A percentile compares a stretch with the other conserved stretches of the same genome.
Evolutionary conservation across 1,140 invertebrate genomes (phyloP).

Genomic region (Andricus grossulariae): DNA sequence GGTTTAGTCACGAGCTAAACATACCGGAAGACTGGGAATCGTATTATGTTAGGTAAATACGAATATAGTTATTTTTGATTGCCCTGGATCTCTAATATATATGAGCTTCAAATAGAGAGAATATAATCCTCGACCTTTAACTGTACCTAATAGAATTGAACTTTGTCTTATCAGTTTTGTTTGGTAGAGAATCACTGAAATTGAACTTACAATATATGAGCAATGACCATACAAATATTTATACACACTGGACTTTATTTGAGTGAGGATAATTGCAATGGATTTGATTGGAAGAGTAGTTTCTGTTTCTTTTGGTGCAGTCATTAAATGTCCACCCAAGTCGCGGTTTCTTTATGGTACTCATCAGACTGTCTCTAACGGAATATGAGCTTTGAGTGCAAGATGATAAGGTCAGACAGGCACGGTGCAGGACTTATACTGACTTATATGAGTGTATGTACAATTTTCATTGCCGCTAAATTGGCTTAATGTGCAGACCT

Average conservation of each 20-base stretch:
- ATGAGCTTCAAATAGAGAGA: conserved; percentile 34
- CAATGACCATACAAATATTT: too few relatives aligned
- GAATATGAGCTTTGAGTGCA: conserved; percentile 8
- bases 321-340: conserved; percentile 27
- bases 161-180: neutral
- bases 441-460: conserved; percentile 21
- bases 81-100: conserved; percentile 45
- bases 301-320: neutral
- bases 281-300: conserved; percentile 9
- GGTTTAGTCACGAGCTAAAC: conserved; percentile 41
- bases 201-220: too few relatives aligned
- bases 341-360: conserved; percentile 4
- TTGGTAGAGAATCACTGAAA: too few relatives aligned
- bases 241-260: too few relatives aligned
- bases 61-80: conserved; percentile 43
- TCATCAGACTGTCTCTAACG: conserved; percentile 27
- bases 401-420: conserved; percentile 20
- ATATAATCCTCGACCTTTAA: conserved; percentile 42
- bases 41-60: conserved; percentile 42
- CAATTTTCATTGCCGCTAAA: conserved; percentile 31
- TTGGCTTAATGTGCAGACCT: conserved; percentile 23
- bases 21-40: conserved; percentile 37
- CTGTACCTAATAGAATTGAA: conserved; percentile 34
- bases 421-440: conserved; percentile 26
- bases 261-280: neutral